Base-by-base conservation (phyloP, 2,113 vertebrate species). In the Protobothrops mucrosquamatus region DNA sequence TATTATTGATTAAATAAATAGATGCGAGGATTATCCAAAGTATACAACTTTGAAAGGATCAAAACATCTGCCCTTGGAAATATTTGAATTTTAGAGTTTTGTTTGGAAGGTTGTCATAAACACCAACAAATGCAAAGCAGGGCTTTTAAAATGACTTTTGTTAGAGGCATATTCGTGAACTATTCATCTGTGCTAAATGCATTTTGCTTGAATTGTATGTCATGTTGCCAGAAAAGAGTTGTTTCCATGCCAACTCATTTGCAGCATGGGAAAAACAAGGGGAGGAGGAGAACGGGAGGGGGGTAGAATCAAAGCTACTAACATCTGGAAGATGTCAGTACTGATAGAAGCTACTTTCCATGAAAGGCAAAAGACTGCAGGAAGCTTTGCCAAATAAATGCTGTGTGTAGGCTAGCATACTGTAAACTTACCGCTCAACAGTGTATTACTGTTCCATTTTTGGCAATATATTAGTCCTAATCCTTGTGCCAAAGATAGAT, bases 241-340 rank as follows among this genome's bases (percentile, higher is more conserved):
- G 98, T 98, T 98, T 98, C 98, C 98, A 98, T 98, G 98, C 98
- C 98, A 98, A 98, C 98, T 98, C 97, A 95, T 98, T 98, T 97
- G 97, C 97, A 98, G 97, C 97, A 97, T 94, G 92, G 95, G 94
- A 95, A 94, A 94, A 48, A 90, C 48, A 81, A 51, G 52, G 48
- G 95, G 92, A 93, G 93, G 91, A 10, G 92, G 46, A 48, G 20
- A 51, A n/a, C 1, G 89, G 90, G 56, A 34, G 91, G 22, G 52
- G 95, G 92, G 93, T 93, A 96, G 96, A 97, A 97, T 98, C 98
- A 98, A 97, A 98, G 97, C 97, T 96, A 94, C 97, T 97, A 97
- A 98, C 98, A 98, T 98, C 98, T 98, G 97, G 98, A 98, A 97
- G 97, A 97, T 98, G 97, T 98, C 97, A 97, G 96, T 93, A 96